Evolutionary conservation across 2,113 vertebrate genomes (phyloP), one percentile per base, ranked within the genome.

Genomic region (Passer montanus): DNA sequence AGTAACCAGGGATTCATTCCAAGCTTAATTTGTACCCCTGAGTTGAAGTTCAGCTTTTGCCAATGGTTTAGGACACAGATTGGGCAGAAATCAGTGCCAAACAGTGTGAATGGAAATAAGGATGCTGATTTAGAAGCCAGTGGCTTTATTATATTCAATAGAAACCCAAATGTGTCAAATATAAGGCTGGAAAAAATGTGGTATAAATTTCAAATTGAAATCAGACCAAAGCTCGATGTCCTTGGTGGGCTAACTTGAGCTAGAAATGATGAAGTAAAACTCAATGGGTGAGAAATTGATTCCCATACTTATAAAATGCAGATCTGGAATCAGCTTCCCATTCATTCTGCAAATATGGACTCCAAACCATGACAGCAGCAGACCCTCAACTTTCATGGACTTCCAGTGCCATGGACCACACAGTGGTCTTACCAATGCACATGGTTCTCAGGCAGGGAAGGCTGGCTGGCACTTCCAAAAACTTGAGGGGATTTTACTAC

Each of bases 351-450:
- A 68, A 53, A 39, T 15, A 69, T 1, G 26, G 67, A 31, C 52
- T 11, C 14, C 1, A 4, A 49, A 50, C n/a, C 15, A 17, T 0
- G 20, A 10, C 10, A 56, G 21, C 7, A 41, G n/a, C 7, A 21
- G 39, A 37, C 1, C 3, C 15, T 13, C 33, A 14, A 15, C 6
- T 16, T 31, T 7, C 31, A 22, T 3, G 33, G 44, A 37, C 33
- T 7, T 56, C 28, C 35, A 41, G 10, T 64, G 35, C 8, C 4
- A 9, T 1, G 78, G 49, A 46, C 75, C 98, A 98, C 96, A 85
- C 49, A 96, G 79, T 91, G 96, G 96, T 89, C 88, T 77, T 89
- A 28, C 39, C 78, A 81, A 52, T 33, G 46, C 20, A 43, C 6
- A 12, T 14, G 30, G 74, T 12, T 50, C 58, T 28, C 22, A 7